Percentiles rank a stretch among this genome's conserved stretches.
These are phyloP conservation scores for Theodoxus fluviatilis DNA, from an alignment of 2,888 invertebrate genomes.

Conservation along the genomic window DNA sequence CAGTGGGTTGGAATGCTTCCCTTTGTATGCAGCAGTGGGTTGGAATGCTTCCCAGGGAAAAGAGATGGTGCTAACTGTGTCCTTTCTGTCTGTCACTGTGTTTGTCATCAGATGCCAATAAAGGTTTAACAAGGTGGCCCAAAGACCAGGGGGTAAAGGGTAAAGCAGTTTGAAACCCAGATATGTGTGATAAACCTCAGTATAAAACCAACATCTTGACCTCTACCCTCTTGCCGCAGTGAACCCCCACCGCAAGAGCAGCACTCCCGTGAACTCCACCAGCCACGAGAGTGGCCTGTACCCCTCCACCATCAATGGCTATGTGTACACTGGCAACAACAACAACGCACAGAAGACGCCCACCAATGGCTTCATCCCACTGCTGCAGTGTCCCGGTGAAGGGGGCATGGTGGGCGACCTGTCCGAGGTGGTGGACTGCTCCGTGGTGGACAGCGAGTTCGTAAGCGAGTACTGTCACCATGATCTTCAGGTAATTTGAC, in stretches of 20 bases:
- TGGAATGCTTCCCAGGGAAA: too few species aligned
- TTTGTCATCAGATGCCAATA: too few species aligned
- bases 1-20: too few species aligned
- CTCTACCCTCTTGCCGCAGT: too few species aligned
- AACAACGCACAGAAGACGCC: conserved; percentile 25
- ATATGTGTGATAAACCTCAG: too few species aligned
- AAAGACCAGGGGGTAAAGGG: too few species aligned
- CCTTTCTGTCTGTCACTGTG: too few species aligned
- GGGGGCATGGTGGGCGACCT: conserved; percentile 46
- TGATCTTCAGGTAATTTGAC: conserved; percentile 36
- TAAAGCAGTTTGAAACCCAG: too few species aligned
- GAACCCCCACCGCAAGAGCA: too few species aligned
- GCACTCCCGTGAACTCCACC: conserved; percentile 20
- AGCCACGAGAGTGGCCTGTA: conserved; percentile 26
- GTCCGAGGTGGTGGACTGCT: conserved; percentile 56
- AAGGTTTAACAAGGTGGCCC: too few species aligned
- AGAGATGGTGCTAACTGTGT: too few species aligned
- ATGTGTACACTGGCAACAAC: conserved; percentile 28
- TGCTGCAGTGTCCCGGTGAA: background rate
- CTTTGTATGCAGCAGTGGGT: too few species aligned
- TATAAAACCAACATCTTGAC: background rate
- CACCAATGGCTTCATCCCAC: conserved; percentile 18
- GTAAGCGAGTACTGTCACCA: conserved; percentile 56
- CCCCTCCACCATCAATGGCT: conserved; percentile 31
- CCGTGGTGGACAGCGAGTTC: conserved; percentile 59